These are phyloP conservation scores for Abscondita cerata DNA, from an alignment of 2,888 invertebrate genomes.

Conservation along the genomic window DNA sequence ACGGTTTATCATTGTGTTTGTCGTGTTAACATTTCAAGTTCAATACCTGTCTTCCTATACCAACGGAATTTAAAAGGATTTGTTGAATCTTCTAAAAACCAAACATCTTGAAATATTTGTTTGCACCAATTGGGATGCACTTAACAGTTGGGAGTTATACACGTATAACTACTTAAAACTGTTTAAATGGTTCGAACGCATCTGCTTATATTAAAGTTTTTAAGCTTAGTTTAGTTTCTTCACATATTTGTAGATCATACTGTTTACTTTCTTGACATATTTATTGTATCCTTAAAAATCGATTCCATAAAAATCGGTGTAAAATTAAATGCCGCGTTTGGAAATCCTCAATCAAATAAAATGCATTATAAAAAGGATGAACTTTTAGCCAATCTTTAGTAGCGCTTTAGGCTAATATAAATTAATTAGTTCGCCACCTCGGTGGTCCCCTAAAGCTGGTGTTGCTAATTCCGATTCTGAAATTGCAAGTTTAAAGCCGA, in stretches of 20 bases:
- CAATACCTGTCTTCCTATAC: constrained; percentile 9
- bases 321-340: too few species aligned
- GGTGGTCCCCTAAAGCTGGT: too few species aligned
- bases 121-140: constrained; percentile 27
- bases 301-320: neutral
- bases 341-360: too few species aligned
- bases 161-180: constrained; percentile 36
- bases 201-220: constrained; percentile 25
- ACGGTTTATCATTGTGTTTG: too few species aligned
- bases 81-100: constrained; percentile 11
- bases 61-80: constrained; percentile 10
- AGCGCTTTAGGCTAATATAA: too few species aligned
- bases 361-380: too few species aligned
- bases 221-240: constrained; percentile 18
- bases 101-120: constrained; percentile 22
- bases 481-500: too few species aligned
- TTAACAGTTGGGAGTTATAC: constrained; percentile 32
- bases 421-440: too few species aligned
- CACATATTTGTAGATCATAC: constrained; percentile 19
- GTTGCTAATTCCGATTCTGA: too few species aligned
- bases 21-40: neutral
- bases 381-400: too few species aligned
- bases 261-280: constrained; percentile 1
- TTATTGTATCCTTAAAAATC: neutral
- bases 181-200: constrained; percentile 31